Conservation (phyloP, 2,113 vertebrate genomes). For the Hippocampus comes region DNA sequence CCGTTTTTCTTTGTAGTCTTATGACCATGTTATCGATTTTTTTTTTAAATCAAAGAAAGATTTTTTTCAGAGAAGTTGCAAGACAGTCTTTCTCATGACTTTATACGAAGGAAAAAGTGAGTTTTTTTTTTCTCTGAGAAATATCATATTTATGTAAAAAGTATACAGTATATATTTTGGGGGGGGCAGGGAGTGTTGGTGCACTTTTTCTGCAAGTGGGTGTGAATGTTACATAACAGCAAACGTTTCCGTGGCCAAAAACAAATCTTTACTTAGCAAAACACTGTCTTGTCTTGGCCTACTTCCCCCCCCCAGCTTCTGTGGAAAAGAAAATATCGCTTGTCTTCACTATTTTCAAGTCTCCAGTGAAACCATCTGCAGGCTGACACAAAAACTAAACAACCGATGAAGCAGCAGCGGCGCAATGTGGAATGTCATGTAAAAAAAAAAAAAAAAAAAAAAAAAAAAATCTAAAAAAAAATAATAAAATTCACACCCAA, state of each 20-base stretch:
- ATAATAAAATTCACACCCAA: not conserved
- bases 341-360: not conserved
- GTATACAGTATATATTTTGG: no score
- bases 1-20: no score
- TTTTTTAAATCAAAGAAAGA: no score
- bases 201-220: not conserved
- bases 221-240: not conserved
- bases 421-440: not conserved
- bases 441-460: no score
- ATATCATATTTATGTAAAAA: no score
- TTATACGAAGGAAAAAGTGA: no score
- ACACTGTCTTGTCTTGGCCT: not conserved
- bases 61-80: no score
- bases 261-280: not conserved
- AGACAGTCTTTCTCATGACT: no score
- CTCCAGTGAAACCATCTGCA: constrained; percentile 1
- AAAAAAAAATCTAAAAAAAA: not conserved
- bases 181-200: not conserved
- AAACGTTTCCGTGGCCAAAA: not conserved
- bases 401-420: not conserved
- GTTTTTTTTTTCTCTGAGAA: no score
- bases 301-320: not conserved
- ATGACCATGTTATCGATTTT: no score
- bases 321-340: constrained; percentile 1
- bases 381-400: not conserved